phyloP scores from a whole-genome alignment of 2,888 invertebrate species.

The Aleiodes leptofemur region DNA sequence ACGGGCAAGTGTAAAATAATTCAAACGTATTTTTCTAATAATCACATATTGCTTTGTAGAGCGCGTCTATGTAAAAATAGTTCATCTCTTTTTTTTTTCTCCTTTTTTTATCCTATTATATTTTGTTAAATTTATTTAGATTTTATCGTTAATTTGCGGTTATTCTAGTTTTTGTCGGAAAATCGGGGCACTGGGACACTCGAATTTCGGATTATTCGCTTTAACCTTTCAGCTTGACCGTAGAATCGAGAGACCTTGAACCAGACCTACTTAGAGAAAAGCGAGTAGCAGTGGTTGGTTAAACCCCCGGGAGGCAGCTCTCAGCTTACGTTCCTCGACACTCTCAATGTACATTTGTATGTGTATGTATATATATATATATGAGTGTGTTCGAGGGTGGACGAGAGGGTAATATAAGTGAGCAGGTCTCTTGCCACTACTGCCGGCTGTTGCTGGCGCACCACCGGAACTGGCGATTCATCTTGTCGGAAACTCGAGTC shows the following conservation, averaged over 20 bases:
- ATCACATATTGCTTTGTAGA: slow-evolving; percentile 29
- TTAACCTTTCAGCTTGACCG: slow-evolving; percentile 41
- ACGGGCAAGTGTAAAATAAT: slow-evolving; percentile 30
- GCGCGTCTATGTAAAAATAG: slow-evolving; percentile 26
- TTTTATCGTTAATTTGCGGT: no score
- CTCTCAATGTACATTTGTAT: slow-evolving; percentile 9
- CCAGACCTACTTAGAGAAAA: slow-evolving; percentile 44
- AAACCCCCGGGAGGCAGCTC: slow-evolving; percentile 40
- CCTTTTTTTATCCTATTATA: not conserved
- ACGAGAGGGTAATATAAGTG: slow-evolving; percentile 16
- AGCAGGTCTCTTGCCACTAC: slow-evolving; percentile 13
- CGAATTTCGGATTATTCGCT: slow-evolving; percentile 21
- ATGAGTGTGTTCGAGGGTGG: slow-evolving; percentile 22
- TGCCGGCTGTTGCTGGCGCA: slow-evolving; percentile 26
- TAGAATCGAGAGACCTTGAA: slow-evolving; percentile 45
- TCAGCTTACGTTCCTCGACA: slow-evolving; percentile 43
- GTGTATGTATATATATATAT: slow-evolving; percentile 2
- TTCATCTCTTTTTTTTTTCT: not conserved
- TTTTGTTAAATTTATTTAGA: not conserved
- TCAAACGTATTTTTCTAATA: slow-evolving; percentile 18
- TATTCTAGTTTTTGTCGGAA: not conserved
- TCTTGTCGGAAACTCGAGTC: slow-evolving; percentile 45
- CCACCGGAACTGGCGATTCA: slow-evolving; percentile 46
- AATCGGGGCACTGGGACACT: not conserved
- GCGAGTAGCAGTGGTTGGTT: slow-evolving; percentile 39